Percentiles rank a stretch among this genome's conserved stretches.
These are phyloP conservation scores for Onthophagus sagittarius DNA, from an alignment of 2,888 invertebrate genomes.

Conservation along the genomic window DNA sequence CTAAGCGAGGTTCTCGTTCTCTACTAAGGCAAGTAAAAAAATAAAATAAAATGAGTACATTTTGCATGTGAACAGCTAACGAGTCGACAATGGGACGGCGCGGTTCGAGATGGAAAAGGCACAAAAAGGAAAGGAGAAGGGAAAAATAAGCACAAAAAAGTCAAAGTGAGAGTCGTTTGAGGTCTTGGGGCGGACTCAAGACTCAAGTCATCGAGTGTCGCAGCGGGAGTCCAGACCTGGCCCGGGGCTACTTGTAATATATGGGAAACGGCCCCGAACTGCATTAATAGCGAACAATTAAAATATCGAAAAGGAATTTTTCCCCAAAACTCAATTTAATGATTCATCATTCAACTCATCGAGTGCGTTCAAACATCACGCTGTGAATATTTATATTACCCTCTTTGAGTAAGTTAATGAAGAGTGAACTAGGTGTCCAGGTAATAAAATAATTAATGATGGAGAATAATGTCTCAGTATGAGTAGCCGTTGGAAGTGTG, in stretches of 20 bases:
- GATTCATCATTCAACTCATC: too few species aligned
- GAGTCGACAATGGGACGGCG: too few species aligned
- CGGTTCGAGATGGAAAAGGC: not conserved
- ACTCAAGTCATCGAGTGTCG: conserved; percentile 45
- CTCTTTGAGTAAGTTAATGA: too few species aligned
- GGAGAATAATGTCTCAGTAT: conserved; percentile 30
- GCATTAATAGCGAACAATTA: conserved; percentile 43
- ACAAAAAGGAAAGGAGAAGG: conserved; percentile 12
- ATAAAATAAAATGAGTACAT: too few species aligned
- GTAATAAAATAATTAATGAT: conserved; percentile 29
- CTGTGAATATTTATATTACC: too few species aligned
- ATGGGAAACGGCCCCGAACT: conserved; percentile 41
- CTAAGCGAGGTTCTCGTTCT: too few species aligned
- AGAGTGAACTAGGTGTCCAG: not conserved
- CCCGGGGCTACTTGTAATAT: conserved; percentile 45
- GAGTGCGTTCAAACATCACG: too few species aligned
- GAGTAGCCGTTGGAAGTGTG: conserved; percentile 27
- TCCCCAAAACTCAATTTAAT: too few species aligned
- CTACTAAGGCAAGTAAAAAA: too few species aligned
- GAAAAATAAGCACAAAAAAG: not conserved
- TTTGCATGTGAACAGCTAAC: too few species aligned
- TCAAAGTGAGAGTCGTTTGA: conserved; percentile 13
- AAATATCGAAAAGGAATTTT: conserved; percentile 33
- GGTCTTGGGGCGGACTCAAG: conserved; percentile 23
- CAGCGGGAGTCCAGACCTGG: conserved; percentile 44